Percentiles rank a stretch among this genome's conserved stretches.
phyloP scores from a whole-genome alignment of 2,888 invertebrate genomes.

The Hartigia nigra region DNA sequence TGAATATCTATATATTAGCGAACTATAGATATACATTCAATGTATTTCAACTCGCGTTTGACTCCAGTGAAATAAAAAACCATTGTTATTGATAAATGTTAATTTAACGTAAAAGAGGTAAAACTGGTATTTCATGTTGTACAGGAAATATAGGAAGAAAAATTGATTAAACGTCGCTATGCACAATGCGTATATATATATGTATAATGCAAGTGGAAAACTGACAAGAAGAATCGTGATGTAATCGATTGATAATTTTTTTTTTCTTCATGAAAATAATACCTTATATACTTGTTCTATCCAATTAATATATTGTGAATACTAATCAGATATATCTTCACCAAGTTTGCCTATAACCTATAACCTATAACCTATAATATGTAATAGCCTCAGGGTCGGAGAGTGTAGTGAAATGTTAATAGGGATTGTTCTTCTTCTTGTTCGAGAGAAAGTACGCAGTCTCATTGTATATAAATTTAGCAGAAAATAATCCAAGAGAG shows the following conservation, averaged over 20 bases:
- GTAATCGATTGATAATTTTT: neutral
- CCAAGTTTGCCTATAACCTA: neutral
- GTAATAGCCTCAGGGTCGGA: constrained; percentile 12
- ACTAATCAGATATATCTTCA: neutral
- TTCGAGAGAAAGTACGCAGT: constrained; percentile 26
- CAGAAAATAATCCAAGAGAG: neutral
- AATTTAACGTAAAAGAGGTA: neutral
- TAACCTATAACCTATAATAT: neutral
- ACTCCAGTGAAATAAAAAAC: too few species aligned
- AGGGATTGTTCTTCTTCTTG: constrained; percentile 16
- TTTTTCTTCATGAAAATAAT: neutral
- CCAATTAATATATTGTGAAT: neutral
- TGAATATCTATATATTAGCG: too few species aligned
- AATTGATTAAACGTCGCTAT: neutral
- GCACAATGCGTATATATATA: neutral
- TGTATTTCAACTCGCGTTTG: too few species aligned
- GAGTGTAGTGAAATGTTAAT: neutral
- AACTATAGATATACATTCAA: too few species aligned
- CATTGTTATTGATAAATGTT: neutral
- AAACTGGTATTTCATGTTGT: neutral
- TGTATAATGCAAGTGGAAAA: neutral
- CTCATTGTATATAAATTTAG: neutral
- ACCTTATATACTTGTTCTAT: neutral
- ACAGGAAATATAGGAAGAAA: neutral
- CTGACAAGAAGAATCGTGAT: neutral